Evolutionary conservation across 2,113 vertebrate genomes (phyloP).

Genomic region (Fulmarus glacialis): DNA sequence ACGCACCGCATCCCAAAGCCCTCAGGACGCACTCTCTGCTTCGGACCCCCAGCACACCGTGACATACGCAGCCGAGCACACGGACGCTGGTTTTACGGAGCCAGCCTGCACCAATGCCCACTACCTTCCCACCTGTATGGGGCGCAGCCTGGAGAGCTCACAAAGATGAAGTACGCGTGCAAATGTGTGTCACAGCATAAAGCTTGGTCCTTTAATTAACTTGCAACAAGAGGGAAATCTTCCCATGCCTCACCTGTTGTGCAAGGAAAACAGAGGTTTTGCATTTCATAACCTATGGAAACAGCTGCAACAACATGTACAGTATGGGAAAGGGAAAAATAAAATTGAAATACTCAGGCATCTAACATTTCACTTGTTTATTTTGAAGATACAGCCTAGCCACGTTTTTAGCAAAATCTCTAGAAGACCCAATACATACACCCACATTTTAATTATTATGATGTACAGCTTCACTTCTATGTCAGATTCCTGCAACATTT

Average conservation of each 20-base stretch:
- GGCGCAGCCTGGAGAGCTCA: background rate
- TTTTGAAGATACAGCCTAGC: background rate
- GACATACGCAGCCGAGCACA: background rate
- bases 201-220: background rate
- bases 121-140: background rate
- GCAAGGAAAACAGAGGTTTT: background rate
- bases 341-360: background rate
- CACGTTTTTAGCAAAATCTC: background rate
- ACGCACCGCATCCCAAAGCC: fast-evolving
- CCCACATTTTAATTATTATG: background rate
- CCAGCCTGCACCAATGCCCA: fast-evolving
- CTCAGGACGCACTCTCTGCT: background rate
- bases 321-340: background rate
- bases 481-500: background rate
- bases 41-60: too few species aligned
- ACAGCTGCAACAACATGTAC: background rate
- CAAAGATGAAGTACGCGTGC: fast-evolving
- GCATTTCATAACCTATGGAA: background rate
- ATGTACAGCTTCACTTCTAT: background rate
- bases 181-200: background rate
- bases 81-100: fast-evolving
- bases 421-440: background rate
- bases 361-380: background rate
- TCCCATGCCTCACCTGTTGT: background rate
- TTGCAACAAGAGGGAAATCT: background rate